Evolutionary conservation across 1,140 invertebrate genomes (phyloP), one percentile per base, ranked within the genome.

Genomic region (Drosophila punjabiensis): DNA sequence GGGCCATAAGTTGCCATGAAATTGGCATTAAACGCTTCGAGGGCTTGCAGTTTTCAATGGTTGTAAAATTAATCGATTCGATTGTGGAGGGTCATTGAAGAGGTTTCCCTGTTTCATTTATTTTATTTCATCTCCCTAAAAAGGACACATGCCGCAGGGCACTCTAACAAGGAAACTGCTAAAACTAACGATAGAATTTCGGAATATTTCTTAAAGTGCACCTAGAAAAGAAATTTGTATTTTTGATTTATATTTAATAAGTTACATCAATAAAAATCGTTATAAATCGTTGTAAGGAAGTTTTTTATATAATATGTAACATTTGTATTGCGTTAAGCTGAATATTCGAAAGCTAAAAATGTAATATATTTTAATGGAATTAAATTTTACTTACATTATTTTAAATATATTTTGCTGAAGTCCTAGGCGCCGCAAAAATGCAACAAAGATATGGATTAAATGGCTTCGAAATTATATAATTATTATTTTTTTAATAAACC

Each of bases 21-120:
- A 79, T 71, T 79, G 76, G 67, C 76, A 79, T 79, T 79, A 79
- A 79, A 79, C 77, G 67, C 53, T 53, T 48, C 32, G 76, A 73
- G 77, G 77, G 77, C 59, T 63, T 79, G 67, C 53, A 60, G 50
- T 74, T 70, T 60, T 60, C 67, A 64, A 79, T 79, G 76, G 55
- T 74, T 75, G 56, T 62, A 79, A 79, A 79, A 73, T 70, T 45
- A 71, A 79, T 66, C 65, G 64, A 76, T 76, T 76, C 58, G 73
- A 73, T 75, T 75, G 71, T 62, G 55, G 20, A 53, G 68, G 14
- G 47, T 61, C 16, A 50, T 55, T 71, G 32, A 35, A 71, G 64
- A 69, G 65, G 64, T 68, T 37, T 30, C 24, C 39, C 20, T 18
- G 14, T 37, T 32, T 20, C 18, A 45, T 45, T 28, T 35, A 30